Conservation (phyloP, 2,797 vertebrate genomes). For the Enteromius afrohamiltoni region DNA sequence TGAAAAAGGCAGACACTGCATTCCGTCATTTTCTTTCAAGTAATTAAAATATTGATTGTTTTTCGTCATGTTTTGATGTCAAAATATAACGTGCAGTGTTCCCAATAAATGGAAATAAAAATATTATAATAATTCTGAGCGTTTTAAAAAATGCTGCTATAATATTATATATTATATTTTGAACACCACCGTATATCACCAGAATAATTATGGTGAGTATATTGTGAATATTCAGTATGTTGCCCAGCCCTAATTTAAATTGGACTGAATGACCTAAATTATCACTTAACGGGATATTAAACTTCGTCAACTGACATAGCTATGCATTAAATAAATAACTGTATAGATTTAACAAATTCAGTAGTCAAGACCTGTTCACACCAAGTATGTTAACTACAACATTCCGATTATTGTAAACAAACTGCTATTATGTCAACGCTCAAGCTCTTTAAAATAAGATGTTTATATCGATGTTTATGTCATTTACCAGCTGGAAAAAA, state of each 20-base stretch:
- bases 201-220: neutral
- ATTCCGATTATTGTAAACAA: neutral
- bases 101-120: too few relatives aligned
- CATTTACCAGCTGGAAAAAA: neutral
- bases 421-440: too few relatives aligned
- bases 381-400: neutral
- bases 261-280: neutral
- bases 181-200: neutral
- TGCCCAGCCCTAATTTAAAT: constrained; percentile 4
- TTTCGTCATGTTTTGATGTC: too few relatives aligned
- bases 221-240: neutral
- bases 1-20: too few relatives aligned
- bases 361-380: neutral
- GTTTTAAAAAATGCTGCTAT: too few relatives aligned
- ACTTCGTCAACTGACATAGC: neutral
- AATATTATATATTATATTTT: too few relatives aligned
- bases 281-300: neutral
- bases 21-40: too few relatives aligned
- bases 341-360: neutral
- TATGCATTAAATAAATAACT: neutral
- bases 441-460: neutral
- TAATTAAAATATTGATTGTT: too few relatives aligned
- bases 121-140: too few relatives aligned
- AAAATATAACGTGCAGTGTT: too few relatives aligned
- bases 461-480: neutral